Percentiles rank a stretch among this genome's conserved stretches.
Conservation (phyloP, 2,113 vertebrate species). For the Tupaia tana region DNA sequence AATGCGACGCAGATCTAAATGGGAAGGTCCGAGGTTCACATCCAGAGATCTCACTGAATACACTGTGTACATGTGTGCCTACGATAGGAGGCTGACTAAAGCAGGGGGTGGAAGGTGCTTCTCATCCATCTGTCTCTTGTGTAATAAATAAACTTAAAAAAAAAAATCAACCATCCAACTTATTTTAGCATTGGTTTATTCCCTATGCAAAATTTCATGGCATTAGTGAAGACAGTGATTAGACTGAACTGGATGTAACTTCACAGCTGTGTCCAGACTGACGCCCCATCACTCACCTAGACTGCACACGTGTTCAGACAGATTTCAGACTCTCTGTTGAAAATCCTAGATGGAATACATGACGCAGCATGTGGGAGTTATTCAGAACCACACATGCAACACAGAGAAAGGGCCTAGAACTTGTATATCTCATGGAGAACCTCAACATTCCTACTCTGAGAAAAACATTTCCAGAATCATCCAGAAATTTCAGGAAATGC, state of each 20-base stretch:
- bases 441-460: background rate
- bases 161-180: conserved; percentile 35
- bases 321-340: background rate
- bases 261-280: background rate
- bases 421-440: background rate
- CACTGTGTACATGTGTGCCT: too few relatives aligned
- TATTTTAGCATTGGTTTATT: conserved; percentile 22
- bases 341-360: background rate
- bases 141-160: background rate
- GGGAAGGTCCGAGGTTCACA: too few relatives aligned
- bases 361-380: background rate
- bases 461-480: conserved; percentile 45
- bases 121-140: too few relatives aligned
- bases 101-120: too few relatives aligned
- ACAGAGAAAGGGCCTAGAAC: background rate
- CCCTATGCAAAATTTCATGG: conserved; percentile 10
- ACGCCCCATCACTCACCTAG: background rate
- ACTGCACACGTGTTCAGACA: background rate
- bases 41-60: too few relatives aligned
- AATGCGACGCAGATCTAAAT: too few relatives aligned
- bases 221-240: background rate
- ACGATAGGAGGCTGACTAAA: too few relatives aligned
- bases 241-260: background rate
- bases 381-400: background rate
- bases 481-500: background rate